These are phyloP conservation scores for Epinephelus coioides DNA, from an alignment of 2,797 vertebrate species.

Conservation along the genomic window DNA sequence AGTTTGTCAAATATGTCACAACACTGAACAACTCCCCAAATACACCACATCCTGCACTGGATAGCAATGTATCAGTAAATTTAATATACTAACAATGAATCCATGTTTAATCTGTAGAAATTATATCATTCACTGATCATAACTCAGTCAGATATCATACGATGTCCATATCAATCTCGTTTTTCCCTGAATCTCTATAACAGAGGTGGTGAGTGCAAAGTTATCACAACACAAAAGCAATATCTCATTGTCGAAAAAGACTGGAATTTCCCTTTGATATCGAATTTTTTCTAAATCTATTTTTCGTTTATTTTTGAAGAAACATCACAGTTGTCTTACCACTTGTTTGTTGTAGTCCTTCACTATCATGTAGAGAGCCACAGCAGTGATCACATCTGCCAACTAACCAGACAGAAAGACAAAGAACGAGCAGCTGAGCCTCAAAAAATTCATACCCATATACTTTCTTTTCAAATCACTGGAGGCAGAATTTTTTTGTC, in stretches of 20 bases:
- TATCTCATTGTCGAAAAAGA: too few relatives aligned
- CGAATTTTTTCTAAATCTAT: background rate
- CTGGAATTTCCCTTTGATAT: too few relatives aligned
- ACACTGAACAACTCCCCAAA: background rate
- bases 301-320: background rate
- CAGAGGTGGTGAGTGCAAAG: too few relatives aligned
- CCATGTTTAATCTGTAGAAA: background rate
- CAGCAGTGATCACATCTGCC: constrained; percentile 92
- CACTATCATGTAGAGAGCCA: constrained; percentile 93
- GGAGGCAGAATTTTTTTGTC: background rate
- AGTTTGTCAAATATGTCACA: accelerated
- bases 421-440: background rate
- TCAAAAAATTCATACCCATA: background rate
- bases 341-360: constrained; percentile 95
- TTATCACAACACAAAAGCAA: too few relatives aligned
- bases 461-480: background rate
- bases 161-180: too few relatives aligned
- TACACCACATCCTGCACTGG: too few relatives aligned
- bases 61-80: background rate
- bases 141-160: background rate
- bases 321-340: constrained; percentile 84
- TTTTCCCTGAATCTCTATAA: too few relatives aligned
- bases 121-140: background rate
- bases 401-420: constrained; percentile 79
- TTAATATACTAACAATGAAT: background rate